Evolutionary conservation across 1,140 invertebrate genomes (phyloP).

Genomic region (Diabrotica undecimpunctata): DNA sequence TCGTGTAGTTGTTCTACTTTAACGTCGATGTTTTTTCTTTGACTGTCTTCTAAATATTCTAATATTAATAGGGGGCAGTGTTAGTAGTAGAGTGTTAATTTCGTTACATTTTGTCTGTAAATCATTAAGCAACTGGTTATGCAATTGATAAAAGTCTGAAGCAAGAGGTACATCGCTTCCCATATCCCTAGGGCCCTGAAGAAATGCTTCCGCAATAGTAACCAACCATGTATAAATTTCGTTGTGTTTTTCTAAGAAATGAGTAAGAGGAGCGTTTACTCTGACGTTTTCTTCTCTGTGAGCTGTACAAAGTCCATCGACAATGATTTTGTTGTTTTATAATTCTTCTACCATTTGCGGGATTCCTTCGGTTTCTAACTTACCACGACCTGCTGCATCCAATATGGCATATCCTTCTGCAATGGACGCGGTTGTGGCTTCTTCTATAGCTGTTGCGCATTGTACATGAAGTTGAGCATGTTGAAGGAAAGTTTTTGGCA

Average conservation of each 20-base stretch:
- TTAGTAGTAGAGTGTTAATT: conserved; percentile 59
- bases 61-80: conserved; percentile 63
- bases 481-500: conserved; percentile 60
- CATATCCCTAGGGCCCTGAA: conserved; percentile 72
- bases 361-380: conserved; percentile 64
- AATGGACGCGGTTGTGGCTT: conserved; percentile 62
- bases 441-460: conserved; percentile 60
- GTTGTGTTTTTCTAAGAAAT: conserved; percentile 70
- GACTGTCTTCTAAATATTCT: conserved; percentile 63
- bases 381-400: conserved; percentile 58
- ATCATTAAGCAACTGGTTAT: conserved; percentile 71
- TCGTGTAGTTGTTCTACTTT: conserved; percentile 61
- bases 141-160: conserved; percentile 71
- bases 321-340: conserved; percentile 66
- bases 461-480: conserved; percentile 65
- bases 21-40: conserved; percentile 59
- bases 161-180: conserved; percentile 67
- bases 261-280: conserved; percentile 61
- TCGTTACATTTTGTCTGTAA: conserved; percentile 66
- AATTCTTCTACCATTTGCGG: conserved; percentile 67
- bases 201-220: conserved; percentile 66
- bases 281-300: conserved; percentile 70
- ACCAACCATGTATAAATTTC: conserved; percentile 69
- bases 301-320: conserved; percentile 65
- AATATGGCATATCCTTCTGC: conserved; percentile 71